Evolutionary conservation across 1,140 invertebrate genomes (phyloP).

Genomic region (Drosophila auraria): DNA sequence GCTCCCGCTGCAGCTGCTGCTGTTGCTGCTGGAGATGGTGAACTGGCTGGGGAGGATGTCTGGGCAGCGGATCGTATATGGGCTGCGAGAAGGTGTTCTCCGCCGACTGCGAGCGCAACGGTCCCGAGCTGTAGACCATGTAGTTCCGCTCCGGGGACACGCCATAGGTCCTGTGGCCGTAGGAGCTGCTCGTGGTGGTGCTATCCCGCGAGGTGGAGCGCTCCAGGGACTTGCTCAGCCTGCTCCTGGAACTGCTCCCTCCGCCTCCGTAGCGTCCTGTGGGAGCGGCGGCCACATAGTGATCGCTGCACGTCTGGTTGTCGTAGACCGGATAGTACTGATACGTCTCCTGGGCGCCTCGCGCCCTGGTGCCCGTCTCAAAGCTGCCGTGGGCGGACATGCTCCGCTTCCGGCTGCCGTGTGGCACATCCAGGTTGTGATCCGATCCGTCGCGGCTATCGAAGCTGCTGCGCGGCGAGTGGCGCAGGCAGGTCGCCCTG

Average conservation of each 20-base stretch:
- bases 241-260: slow-evolving; percentile 16
- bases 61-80: slow-evolving; percentile 67
- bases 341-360: slow-evolving; percentile 70
- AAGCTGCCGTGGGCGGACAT: slow-evolving; percentile 83
- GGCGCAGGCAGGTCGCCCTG: slow-evolving; percentile 65
- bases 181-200: slow-evolving; percentile 73
- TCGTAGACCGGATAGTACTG: slow-evolving; percentile 84
- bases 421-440: slow-evolving; percentile 76
- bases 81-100: slow-evolving; percentile 80
- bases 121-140: slow-evolving; percentile 69
- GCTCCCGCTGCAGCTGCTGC: slow-evolving; percentile 4
- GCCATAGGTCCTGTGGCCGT: slow-evolving; percentile 71
- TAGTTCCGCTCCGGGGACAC: slow-evolving; percentile 80
- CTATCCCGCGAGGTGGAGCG: slow-evolving; percentile 79
- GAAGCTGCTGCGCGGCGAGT: slow-evolving; percentile 82
- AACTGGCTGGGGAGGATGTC: slow-evolving; percentile 46
- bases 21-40: slow-evolving; percentile 48
- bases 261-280: slow-evolving; percentile 48
- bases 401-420: slow-evolving; percentile 72
- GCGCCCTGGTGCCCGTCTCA: slow-evolving; percentile 60
- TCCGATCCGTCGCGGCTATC: slow-evolving; percentile 79
- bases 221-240: slow-evolving; percentile 79
- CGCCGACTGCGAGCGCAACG: slow-evolving; percentile 80
- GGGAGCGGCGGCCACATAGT: slow-evolving; percentile 79
- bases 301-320: slow-evolving; percentile 84